phyloP scores from a whole-genome alignment of 23 tunicate species.

The Trididemnum miniatum region DNA sequence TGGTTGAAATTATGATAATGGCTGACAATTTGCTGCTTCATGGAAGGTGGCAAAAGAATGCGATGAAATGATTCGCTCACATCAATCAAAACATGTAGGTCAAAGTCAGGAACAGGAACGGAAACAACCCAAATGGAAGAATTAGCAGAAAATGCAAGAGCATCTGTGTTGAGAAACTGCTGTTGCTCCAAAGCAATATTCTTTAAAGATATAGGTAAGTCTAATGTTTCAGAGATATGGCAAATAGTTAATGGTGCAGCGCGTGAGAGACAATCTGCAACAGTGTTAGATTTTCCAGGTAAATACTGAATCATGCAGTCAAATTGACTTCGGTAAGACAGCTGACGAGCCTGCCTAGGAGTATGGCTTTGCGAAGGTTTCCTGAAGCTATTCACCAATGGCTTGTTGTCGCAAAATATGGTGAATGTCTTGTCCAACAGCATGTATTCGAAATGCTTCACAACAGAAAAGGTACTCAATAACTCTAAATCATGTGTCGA shows the following conservation, averaged over 20 bases:
- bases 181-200: neutral
- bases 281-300: neutral
- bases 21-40: neutral
- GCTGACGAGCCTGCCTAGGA: neutral
- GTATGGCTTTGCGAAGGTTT: neutral
- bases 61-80: neutral
- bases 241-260: neutral
- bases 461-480: conserved; percentile 14
- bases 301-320: neutral
- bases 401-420: neutral
- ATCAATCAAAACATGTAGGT: neutral
- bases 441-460: neutral
- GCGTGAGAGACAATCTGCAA: neutral
- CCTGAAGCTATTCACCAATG: neutral
- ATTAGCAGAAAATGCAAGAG: neutral
- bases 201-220: neutral
- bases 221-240: neutral
- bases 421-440: neutral
- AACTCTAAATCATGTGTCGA: conserved; percentile 27
- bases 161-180: neutral
- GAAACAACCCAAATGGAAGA: neutral
- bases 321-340: neutral
- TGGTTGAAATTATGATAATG: neutral
- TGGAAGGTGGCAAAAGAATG: neutral
- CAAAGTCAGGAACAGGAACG: neutral